Evolutionary conservation across 2,888 invertebrate genomes (phyloP).

Genomic region (Nephrocerus scutellatus): DNA sequence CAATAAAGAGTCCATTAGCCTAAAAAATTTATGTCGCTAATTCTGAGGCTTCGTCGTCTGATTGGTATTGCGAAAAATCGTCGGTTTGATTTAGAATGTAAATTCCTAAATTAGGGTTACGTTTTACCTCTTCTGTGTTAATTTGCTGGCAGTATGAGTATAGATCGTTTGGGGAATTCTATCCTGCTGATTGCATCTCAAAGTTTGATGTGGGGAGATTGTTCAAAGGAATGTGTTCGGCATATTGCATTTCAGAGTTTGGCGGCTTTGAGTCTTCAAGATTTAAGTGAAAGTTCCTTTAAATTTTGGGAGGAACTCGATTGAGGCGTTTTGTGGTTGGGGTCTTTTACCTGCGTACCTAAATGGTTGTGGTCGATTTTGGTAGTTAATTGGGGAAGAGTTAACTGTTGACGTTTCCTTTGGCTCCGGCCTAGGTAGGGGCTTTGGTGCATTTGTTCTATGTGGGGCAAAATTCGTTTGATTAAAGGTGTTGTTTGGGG

Average conservation of each 20-base stretch:
- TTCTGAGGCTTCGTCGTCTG: background rate
- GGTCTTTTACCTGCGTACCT: slow-evolving; percentile 13
- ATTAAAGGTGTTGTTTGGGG: slow-evolving; percentile 2
- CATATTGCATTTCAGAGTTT: too few relatives aligned
- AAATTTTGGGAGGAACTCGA: too few relatives aligned
- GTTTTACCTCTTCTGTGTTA: background rate
- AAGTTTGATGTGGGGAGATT: too few relatives aligned
- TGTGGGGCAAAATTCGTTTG: background rate
- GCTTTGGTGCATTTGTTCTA: slow-evolving; percentile 6
- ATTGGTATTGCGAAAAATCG: background rate
- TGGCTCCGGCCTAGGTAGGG: slow-evolving; percentile 10
- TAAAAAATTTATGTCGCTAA: slow-evolving; percentile 12
- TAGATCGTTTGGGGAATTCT: too few relatives aligned
- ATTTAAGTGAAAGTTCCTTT: slow-evolving; percentile 14
- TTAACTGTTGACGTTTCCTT: too few relatives aligned
- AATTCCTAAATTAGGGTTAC: background rate
- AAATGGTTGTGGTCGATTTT: slow-evolving; percentile 12
- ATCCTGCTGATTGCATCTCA: slow-evolving; percentile 6
- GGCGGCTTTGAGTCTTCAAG: too few relatives aligned
- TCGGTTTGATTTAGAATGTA: background rate
- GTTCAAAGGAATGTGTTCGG: background rate
- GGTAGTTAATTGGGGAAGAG: slow-evolving; percentile 10
- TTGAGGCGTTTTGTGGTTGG: slow-evolving; percentile 8
- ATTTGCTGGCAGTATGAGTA: too few relatives aligned
- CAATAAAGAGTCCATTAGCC: slow-evolving; percentile 8